Percentiles rank a stretch among this genome's conserved stretches.
Conservation (phyloP, 1,140 invertebrate genomes). For the Dufourea novaeangliae region DNA sequence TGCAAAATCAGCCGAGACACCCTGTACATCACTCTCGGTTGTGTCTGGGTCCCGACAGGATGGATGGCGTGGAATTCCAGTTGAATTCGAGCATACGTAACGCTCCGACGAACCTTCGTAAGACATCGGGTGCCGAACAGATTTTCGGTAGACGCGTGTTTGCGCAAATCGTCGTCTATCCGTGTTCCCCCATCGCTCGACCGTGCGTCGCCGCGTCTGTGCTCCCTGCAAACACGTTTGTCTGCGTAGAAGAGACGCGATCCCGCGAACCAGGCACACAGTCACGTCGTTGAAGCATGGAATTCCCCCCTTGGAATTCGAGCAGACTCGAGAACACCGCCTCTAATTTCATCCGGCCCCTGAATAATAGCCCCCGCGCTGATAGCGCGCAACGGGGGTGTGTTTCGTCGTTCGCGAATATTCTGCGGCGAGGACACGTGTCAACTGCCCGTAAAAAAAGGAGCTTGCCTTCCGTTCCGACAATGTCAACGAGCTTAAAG, state of each 20-base stretch:
- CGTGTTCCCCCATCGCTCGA: neutral
- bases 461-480: neutral
- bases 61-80: constrained; percentile 3
- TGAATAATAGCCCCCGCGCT: constrained; percentile 8
- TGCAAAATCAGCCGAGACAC: neutral
- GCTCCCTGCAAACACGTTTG: neutral
- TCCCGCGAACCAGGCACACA: neutral
- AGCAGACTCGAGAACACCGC: constrained; percentile 4
- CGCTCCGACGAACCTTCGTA: neutral
- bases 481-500: neutral
- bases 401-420: neutral
- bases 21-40: neutral
- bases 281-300: neutral
- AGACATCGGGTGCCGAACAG: neutral
- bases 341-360: constrained; percentile 22
- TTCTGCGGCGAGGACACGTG: neutral
- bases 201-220: too few relatives aligned
- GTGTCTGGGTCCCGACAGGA: neutral
- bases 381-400: too few relatives aligned
- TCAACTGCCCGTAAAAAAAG: neutral
- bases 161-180: constrained; percentile 15
- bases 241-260: neutral
- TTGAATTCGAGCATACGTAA: neutral
- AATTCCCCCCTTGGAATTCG: constrained; percentile 36
- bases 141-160: constrained; percentile 9